phyloP scores from a whole-genome alignment of 2,113 vertebrate species.

The Cervus canadensis region DNA sequence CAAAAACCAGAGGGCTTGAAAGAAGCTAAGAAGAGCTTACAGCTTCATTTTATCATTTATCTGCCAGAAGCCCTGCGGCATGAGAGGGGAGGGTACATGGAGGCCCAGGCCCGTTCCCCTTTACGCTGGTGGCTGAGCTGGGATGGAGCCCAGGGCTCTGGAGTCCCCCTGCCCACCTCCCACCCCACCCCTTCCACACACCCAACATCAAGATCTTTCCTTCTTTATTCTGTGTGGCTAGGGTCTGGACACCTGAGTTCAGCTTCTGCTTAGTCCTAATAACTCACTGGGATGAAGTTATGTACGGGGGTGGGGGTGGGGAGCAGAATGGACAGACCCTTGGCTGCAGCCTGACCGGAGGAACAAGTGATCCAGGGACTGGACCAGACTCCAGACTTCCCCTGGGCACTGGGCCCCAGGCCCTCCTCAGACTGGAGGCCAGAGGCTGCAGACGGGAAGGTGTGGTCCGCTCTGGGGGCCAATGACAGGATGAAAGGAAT shows the following conservation, averaged over 20 bases:
- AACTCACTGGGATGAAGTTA: neutral
- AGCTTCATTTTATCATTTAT: neutral
- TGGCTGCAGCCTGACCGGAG: neutral
- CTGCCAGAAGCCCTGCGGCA: neutral
- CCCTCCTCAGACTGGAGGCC: neutral
- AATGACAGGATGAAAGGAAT: neutral
- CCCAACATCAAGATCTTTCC: neutral
- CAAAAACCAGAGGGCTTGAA: neutral
- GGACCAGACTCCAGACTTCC: neutral
- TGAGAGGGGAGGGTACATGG: neutral
- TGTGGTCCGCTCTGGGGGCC: neutral
- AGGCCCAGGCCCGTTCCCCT: neutral
- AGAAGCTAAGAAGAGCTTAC: neutral
- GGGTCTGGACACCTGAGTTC: neutral
- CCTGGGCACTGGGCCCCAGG: neutral
- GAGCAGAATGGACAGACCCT: neutral
- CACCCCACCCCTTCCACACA: neutral
- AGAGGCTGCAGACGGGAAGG: neutral
- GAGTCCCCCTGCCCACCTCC: neutral
- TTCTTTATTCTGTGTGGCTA: neutral
- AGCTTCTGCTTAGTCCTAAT: neutral
- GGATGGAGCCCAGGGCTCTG: neutral
- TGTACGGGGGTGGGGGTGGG: rapidly evolving
- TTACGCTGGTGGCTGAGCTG: neutral
- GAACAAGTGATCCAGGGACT: neutral